Percentiles rank a stretch among this genome's conserved stretches.
phyloP scores from a whole-genome alignment of 2,113 vertebrate species.

The Pogona vitticeps region DNA sequence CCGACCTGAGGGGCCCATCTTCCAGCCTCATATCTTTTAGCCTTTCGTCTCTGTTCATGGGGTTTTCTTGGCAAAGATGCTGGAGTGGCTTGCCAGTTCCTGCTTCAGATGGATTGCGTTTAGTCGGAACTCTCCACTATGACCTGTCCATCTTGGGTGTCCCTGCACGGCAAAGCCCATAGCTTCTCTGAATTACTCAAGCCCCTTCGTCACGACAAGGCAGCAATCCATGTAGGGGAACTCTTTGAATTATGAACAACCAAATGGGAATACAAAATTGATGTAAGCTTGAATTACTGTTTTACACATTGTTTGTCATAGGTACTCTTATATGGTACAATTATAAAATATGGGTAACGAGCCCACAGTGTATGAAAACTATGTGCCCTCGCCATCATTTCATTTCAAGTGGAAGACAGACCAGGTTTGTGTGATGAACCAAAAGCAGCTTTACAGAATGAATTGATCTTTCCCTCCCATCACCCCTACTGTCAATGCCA shows the following conservation, averaged over 20 bases:
- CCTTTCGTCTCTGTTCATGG: no score
- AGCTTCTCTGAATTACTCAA: no score
- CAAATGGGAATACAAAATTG: background rate
- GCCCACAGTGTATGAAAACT: background rate
- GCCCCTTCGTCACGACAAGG: no score
- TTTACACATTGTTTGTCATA: background rate
- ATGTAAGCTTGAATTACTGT: background rate
- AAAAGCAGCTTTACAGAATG: conserved; percentile 49
- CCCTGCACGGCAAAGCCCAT: no score
- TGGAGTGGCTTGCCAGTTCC: no score
- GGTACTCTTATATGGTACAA: background rate
- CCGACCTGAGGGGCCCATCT: no score
- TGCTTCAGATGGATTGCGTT: no score
- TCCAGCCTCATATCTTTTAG: no score
- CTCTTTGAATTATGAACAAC: background rate
- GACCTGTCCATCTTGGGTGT: no score
- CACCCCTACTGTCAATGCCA: conserved; percentile 60
- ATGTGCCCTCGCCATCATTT: background rate
- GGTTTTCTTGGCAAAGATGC: no score
- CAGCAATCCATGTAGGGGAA: no score
- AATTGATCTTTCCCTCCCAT: conserved; percentile 10
- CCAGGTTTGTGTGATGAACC: conserved; percentile 46
- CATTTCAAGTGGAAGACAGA: conserved; percentile 33
- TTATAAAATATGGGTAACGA: background rate
- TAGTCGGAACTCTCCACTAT: no score